Evolutionary conservation across 2,888 invertebrate species (phyloP).

Genomic region (Taphrorychus bicolor): DNA sequence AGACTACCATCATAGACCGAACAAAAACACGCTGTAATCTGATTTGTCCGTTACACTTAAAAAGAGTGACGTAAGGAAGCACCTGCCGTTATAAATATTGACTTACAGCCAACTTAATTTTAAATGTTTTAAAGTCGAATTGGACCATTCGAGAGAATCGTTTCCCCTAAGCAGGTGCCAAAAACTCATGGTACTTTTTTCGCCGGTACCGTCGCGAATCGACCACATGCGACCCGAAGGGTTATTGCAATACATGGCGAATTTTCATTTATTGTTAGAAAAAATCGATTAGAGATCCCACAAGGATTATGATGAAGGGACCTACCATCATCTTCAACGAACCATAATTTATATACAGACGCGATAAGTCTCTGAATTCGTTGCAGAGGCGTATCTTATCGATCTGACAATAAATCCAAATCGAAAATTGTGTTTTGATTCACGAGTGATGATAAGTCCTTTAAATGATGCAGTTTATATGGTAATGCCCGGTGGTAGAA

Average conservation of each 20-base stretch:
- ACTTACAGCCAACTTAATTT: slow-evolving; percentile 39
- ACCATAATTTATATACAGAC: slow-evolving; percentile 8
- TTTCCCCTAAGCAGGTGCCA: slow-evolving; percentile 39
- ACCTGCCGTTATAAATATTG: slow-evolving; percentile 40
- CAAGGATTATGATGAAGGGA: neutral
- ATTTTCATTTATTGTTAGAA: neutral
- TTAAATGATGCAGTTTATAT: slow-evolving; percentile 32
- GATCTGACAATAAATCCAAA: slow-evolving; percentile 29
- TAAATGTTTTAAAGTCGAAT: slow-evolving; percentile 38
- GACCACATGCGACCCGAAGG: neutral
- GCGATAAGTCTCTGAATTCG: neutral
- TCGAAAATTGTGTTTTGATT: slow-evolving; percentile 30
- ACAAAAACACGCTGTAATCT: neutral
- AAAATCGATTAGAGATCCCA: neutral
- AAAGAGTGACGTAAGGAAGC: slow-evolving; percentile 34
- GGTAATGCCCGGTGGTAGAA: slow-evolving; percentile 25
- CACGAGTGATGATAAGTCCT: slow-evolving; percentile 28
- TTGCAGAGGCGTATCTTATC: slow-evolving; percentile 21
- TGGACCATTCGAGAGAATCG: slow-evolving; percentile 37
- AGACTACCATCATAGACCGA: neutral
- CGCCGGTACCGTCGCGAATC: slow-evolving; percentile 34
- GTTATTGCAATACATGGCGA: neutral
- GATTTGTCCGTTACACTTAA: slow-evolving; percentile 23
- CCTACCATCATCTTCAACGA: neutral
- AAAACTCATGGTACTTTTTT: slow-evolving; percentile 25